Conservation (phyloP, 2,888 invertebrate genomes). For the Eupithecia centaureata region DNA sequence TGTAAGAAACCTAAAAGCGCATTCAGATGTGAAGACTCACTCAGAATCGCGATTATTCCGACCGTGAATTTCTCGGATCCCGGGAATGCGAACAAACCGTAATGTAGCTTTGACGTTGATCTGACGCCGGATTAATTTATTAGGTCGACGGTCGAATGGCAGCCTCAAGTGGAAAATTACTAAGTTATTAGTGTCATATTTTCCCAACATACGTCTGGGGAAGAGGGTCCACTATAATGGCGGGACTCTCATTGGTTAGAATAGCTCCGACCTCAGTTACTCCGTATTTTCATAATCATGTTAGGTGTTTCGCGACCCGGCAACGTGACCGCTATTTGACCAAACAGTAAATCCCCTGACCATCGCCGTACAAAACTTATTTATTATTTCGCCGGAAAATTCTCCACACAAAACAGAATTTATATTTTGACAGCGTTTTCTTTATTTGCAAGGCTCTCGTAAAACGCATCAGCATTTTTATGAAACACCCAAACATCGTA, state of each 20-base stretch:
- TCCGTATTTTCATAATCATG: slow-evolving; percentile 44
- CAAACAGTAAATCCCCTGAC: slow-evolving; percentile 23
- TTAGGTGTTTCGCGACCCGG: slow-evolving; percentile 30
- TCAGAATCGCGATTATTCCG: slow-evolving; percentile 29
- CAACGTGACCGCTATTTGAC: slow-evolving; percentile 26
- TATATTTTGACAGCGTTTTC: slow-evolving; percentile 15
- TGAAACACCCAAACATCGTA: slow-evolving; percentile 24
- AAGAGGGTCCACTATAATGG: slow-evolving; percentile 56
- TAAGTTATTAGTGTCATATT: slow-evolving; percentile 72
- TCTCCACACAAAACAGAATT: neutral
- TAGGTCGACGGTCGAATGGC: slow-evolving; percentile 55
- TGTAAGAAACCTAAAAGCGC: slow-evolving; percentile 21
- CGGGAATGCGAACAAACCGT: slow-evolving; percentile 40
- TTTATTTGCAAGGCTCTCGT: slow-evolving; percentile 18
- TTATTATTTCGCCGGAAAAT: slow-evolving; percentile 13
- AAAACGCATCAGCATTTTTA: slow-evolving; percentile 26
- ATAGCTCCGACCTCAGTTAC: slow-evolving; percentile 42
- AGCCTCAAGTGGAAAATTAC: slow-evolving; percentile 64
- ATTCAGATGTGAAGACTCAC: slow-evolving; percentile 31
- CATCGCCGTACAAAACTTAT: slow-evolving; percentile 23
- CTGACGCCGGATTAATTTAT: slow-evolving; percentile 77
- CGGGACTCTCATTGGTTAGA: slow-evolving; percentile 47
- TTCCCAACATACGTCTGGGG: slow-evolving; percentile 60
- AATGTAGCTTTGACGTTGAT: slow-evolving; percentile 71
- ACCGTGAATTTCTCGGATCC: slow-evolving; percentile 33